phyloP scores from a whole-genome alignment of 2,888 invertebrate genomes.

The Oscheius onirici region DNA sequence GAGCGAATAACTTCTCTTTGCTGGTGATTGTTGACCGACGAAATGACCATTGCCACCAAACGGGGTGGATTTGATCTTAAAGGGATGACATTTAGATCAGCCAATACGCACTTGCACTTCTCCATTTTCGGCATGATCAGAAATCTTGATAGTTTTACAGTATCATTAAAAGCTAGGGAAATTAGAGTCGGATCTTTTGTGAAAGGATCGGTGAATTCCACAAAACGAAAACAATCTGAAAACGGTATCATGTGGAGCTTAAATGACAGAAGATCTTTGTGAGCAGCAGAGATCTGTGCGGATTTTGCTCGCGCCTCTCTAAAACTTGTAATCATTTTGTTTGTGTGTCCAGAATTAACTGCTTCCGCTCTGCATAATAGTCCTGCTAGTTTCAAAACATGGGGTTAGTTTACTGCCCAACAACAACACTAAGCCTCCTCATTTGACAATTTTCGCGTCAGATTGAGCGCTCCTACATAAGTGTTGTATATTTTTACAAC shows the following conservation, averaged over 20 bases:
- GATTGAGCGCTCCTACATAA: too few species aligned
- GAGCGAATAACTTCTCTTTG: constrained; percentile 46
- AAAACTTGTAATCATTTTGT: too few species aligned
- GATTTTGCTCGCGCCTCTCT: too few species aligned
- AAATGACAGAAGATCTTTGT: too few species aligned
- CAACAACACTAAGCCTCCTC: too few species aligned
- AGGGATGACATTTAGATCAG: not conserved
- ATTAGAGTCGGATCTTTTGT: too few species aligned
- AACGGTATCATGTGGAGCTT: not conserved
- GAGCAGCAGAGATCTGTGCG: too few species aligned
- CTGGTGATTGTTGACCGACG: constrained; percentile 37
- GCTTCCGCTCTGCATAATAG: too few species aligned
- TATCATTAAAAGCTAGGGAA: constrained; percentile 8
- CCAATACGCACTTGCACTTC: not conserved
- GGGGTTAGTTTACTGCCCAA: too few species aligned
- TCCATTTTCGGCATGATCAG: not conserved
- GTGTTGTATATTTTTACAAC: not conserved
- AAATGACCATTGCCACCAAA: constrained; percentile 40
- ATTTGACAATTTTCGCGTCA: too few species aligned
- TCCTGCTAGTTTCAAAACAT: too few species aligned
- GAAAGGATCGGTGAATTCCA: not conserved
- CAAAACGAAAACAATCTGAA: constrained; percentile 19
- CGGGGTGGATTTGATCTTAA: constrained; percentile 28
- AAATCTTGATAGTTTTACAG: constrained; percentile 1
- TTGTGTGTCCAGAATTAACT: too few species aligned